Percentiles rank a stretch among this genome's conserved stretches.
Evolutionary conservation across 2,113 vertebrate genomes (phyloP).

Genomic region (Forbesichthys agassizii): DNA sequence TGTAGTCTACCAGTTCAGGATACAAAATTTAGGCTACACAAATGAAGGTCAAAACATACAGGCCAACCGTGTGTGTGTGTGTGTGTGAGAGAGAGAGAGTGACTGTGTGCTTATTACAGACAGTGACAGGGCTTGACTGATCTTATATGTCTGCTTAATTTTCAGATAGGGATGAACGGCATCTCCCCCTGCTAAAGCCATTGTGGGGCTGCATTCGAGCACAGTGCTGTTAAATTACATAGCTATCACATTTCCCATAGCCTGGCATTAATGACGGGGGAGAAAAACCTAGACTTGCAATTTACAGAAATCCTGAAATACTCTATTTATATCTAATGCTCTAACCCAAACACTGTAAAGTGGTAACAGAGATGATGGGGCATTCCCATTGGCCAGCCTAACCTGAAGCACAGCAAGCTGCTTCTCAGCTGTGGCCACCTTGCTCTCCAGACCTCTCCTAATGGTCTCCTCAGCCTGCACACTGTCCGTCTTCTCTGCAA

Average conservation of each 20-base stretch:
- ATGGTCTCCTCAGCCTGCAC: conserved; percentile 85
- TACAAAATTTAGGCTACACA: not conserved
- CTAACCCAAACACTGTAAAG: not conserved
- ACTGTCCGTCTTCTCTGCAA: conserved; percentile 83
- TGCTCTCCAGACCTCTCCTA: conserved; percentile 84
- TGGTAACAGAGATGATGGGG: conserved; percentile 9
- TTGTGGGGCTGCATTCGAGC: conserved; percentile 49
- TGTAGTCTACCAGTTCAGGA: conserved; percentile 6
- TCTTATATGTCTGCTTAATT: conserved; percentile 26
- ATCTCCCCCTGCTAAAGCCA: conserved; percentile 38
- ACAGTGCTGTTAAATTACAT: conserved; percentile 49
- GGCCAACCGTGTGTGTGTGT: not conserved
- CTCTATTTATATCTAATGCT: too few relatives aligned
- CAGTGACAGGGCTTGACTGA: not conserved
- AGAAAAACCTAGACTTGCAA: conserved; percentile 13
- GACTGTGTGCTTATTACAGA: conserved; percentile 11
- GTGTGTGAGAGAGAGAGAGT: conserved; percentile 2
- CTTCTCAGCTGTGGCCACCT: conserved; percentile 78
- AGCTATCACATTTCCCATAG: conserved; percentile 45
- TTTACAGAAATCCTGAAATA: conserved; percentile 2
- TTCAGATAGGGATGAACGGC: conserved; percentile 45
- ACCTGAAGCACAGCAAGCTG: conserved; percentile 86
- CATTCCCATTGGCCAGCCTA: conserved; percentile 15
- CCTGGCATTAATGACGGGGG: conserved; percentile 28
- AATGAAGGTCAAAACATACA: not conserved